phyloP scores from a whole-genome alignment of 2,888 invertebrate genomes.

The Drosophila paracracens region DNA sequence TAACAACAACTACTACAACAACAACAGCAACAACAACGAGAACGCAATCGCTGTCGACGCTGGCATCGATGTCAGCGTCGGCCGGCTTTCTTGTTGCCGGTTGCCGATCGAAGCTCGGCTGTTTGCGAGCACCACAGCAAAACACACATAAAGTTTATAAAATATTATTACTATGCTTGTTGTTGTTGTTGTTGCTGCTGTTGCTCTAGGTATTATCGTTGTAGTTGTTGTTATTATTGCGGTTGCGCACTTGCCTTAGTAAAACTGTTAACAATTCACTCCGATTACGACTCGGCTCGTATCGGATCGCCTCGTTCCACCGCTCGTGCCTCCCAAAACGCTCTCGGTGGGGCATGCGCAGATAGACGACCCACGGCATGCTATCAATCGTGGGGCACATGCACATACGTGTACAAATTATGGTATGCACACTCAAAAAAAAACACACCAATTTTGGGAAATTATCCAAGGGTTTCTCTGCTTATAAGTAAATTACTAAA shows the following conservation, averaged over 20 bases:
- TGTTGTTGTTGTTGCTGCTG: constrained; percentile 35
- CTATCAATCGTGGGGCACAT: constrained; percentile 60
- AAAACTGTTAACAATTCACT: constrained; percentile 79
- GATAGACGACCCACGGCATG: constrained; percentile 4
- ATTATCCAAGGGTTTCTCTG: neutral
- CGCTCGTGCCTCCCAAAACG: constrained; percentile 20
- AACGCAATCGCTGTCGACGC: constrained; percentile 4
- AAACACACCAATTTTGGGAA: neutral
- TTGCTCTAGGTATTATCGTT: constrained; percentile 57
- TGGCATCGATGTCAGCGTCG: constrained; percentile 20
- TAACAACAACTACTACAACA: neutral
- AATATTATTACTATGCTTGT: constrained; percentile 66
- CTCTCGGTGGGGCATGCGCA: constrained; percentile 46
- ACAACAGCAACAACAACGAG: constrained; percentile 2
- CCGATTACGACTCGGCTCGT: constrained; percentile 62
- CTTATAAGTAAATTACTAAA: neutral
- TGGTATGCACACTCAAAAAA: neutral
- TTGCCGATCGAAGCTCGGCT: constrained; percentile 47
- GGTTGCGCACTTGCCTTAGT: constrained; percentile 66
- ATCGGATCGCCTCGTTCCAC: constrained; percentile 28
- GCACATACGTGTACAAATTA: constrained; percentile 11
- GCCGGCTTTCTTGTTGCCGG: constrained; percentile 32
- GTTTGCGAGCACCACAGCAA: constrained; percentile 34
- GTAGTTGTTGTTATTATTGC: constrained; percentile 35
- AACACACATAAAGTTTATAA: constrained; percentile 70